Percentiles rank a stretch among this genome's conserved stretches.
Evolutionary conservation across 2,888 invertebrate species (phyloP).

Genomic region (Galeopsomyia nigrocyanea): DNA sequence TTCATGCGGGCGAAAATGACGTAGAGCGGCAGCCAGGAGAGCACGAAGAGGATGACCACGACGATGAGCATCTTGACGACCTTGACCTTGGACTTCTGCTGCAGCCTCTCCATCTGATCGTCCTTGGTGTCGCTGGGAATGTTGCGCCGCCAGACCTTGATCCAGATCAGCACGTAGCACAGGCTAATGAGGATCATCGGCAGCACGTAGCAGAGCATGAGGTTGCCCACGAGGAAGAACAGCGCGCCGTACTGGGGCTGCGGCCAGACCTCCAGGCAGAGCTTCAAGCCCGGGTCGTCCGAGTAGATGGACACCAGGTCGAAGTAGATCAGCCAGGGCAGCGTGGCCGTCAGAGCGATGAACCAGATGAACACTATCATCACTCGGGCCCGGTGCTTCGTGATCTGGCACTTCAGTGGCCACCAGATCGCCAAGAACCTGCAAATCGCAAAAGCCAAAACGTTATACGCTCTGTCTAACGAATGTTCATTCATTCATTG

Average conservation of each 20-base stretch:
- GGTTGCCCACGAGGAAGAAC: constrained; percentile 90
- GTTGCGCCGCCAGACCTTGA: constrained; percentile 88
- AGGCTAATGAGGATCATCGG: constrained; percentile 92
- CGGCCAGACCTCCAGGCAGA: constrained; percentile 90
- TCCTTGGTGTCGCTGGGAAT: constrained; percentile 94
- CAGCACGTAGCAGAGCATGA: constrained; percentile 90
- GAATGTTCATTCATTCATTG: too few relatives aligned
- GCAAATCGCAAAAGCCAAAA: too few relatives aligned
- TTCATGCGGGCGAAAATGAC: constrained; percentile 90
- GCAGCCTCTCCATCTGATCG: constrained; percentile 92
- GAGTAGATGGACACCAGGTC: constrained; percentile 82
- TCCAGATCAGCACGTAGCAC: constrained; percentile 93
- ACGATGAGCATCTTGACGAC: constrained; percentile 95
- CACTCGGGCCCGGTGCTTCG: constrained; percentile 86
- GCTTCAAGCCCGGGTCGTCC: constrained; percentile 80
- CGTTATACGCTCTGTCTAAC: too few relatives aligned
- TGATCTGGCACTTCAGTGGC: constrained; percentile 92
- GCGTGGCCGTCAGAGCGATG: constrained; percentile 85
- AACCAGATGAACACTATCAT: constrained; percentile 94
- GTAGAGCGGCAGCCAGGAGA: constrained; percentile 94
- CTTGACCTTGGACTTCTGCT: constrained; percentile 94
- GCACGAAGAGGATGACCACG: constrained; percentile 92
- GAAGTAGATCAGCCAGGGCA: constrained; percentile 93
- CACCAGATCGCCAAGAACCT: constrained; percentile 97
- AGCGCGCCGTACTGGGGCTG: constrained; percentile 84